Percentiles rank a stretch among this genome's conserved stretches.
Conservation (phyloP, 1,140 invertebrate genomes). For the Chironomus tepperi region DNA sequence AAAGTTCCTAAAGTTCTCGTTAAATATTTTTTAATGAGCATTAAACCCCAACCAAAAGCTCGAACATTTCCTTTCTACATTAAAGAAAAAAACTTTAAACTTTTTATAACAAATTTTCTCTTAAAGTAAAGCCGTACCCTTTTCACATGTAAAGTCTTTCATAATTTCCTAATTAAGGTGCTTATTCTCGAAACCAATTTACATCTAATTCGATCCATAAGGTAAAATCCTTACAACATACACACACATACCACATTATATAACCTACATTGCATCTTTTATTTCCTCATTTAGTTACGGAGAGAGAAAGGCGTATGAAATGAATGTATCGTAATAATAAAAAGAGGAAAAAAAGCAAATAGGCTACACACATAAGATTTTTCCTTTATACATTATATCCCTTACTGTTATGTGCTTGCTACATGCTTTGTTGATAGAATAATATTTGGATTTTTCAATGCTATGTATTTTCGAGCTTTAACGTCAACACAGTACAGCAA, state of each 20-base stretch:
- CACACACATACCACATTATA: neutral
- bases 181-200: no score
- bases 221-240: no score
- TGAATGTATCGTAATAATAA: neutral
- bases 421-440: neutral
- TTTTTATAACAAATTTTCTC: no score
- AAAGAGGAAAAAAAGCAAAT: neutral
- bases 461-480: neutral
- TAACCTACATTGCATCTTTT: constrained; percentile 8
- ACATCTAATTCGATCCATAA: no score
- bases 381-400: neutral
- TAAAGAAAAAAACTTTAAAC: no score
- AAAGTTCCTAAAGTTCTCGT: no score
- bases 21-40: no score
- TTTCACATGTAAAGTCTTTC: no score
- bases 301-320: neutral
- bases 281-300: neutral
- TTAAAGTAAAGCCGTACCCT: no score
- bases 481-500: neutral
- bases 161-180: no score
- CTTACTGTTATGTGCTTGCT: neutral
- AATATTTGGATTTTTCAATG: constrained; percentile 14
- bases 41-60: no score
- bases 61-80: no score
- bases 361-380: neutral